These are phyloP conservation scores for Urophycis tenuis DNA, from an alignment of 2,797 vertebrate species.

Conservation along the genomic window DNA sequence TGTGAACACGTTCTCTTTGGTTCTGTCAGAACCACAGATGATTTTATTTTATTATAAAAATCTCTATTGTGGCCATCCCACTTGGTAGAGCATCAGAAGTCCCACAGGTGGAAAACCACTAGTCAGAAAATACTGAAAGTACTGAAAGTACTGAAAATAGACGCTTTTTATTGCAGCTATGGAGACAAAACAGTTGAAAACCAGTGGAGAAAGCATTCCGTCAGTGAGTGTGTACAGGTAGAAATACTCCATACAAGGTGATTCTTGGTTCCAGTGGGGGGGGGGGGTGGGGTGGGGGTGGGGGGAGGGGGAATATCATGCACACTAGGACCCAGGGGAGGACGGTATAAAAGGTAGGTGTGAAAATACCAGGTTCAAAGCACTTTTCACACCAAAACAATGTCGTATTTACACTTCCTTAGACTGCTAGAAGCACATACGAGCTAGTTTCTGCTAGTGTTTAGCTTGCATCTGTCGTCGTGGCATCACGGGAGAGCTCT, in stretches of 20 bases:
- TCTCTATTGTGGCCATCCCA: not conserved
- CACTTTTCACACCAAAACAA: constrained; percentile 22
- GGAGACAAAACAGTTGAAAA: constrained; percentile 29
- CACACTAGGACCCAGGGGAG: constrained; percentile 35
- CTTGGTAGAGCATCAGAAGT: not conserved
- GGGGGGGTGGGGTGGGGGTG: constrained; percentile 40
- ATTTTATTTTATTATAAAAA: not conserved
- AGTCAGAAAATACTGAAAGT: not conserved
- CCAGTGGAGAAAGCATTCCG: constrained; percentile 23
- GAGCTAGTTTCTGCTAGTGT: constrained; percentile 42
- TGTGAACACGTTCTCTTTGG: not conserved
- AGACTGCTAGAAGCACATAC: constrained; percentile 59
- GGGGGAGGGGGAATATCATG: constrained; percentile 37
- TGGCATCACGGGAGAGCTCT: not conserved
- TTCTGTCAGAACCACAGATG: not conserved
- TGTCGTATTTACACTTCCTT: constrained; percentile 54
- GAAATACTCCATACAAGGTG: not conserved
- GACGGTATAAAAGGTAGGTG: constrained; percentile 31
- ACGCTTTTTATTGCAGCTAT: constrained; percentile 59
- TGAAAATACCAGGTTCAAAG: constrained; percentile 19
- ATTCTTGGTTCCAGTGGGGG: constrained; percentile 17
- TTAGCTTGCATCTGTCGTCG: constrained; percentile 53
- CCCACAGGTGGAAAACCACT: not conserved
- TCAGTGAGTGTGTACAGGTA: not conserved
- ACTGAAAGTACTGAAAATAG: constrained; percentile 48